Evolutionary conservation across 92 coral and sea anemone species (phyloP).

Genomic region (Epizoanthus fatuus): DNA sequence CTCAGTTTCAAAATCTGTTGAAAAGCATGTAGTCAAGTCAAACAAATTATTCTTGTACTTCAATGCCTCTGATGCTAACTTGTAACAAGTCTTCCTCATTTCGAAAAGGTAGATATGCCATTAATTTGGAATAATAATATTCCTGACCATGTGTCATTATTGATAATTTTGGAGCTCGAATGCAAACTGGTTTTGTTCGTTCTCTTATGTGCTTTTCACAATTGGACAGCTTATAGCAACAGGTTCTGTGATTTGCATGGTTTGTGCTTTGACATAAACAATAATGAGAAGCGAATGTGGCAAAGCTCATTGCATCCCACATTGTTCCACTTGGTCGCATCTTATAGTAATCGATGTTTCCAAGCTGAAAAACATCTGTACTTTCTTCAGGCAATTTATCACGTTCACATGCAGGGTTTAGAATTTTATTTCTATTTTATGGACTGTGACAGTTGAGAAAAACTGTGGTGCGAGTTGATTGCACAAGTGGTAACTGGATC

Average conservation of each 20-base stretch:
- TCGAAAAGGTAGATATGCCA: constrained; percentile 47
- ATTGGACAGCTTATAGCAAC: constrained; percentile 1
- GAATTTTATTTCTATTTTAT: constrained; percentile 43
- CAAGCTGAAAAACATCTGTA: constrained; percentile 52
- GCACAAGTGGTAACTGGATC: constrained; percentile 38
- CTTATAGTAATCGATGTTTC: constrained; percentile 34
- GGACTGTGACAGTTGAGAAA: constrained; percentile 54
- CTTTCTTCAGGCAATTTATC: constrained; percentile 40
- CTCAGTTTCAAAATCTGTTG: constrained; percentile 27
- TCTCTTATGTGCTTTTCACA: no score
- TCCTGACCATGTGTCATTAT: constrained; percentile 11
- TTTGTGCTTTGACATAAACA: constrained; percentile 13
- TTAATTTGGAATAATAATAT: constrained; percentile 44
- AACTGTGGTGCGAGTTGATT: constrained; percentile 50
- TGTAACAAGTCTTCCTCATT: constrained; percentile 32
- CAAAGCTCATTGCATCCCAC: constrained; percentile 29
- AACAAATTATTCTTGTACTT: neutral
- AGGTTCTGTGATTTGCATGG: constrained; percentile 23
- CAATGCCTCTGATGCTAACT: no score
- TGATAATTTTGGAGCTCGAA: no score
- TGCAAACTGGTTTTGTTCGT: no score
- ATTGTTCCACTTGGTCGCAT: constrained; percentile 49
- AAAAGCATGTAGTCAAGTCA: neutral
- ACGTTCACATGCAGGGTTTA: constrained; percentile 33
- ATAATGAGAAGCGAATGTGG: constrained; percentile 54